These are phyloP conservation scores for Malurus cyaneus DNA, from an alignment of 2,113 vertebrate genomes.

Conservation along the genomic window DNA sequence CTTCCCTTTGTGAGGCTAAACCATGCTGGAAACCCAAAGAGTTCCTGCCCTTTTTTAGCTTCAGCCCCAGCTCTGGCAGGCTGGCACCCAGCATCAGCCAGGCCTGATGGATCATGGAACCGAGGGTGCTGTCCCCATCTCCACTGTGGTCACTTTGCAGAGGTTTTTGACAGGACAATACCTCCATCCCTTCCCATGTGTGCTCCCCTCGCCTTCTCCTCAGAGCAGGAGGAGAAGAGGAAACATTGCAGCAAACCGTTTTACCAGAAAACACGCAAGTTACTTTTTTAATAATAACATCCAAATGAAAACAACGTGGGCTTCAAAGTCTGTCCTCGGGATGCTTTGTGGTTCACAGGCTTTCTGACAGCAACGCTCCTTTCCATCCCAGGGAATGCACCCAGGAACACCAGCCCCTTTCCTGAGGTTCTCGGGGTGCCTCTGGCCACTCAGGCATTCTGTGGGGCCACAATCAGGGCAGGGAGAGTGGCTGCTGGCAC, in stretches of 20 bases:
- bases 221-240: neutral
- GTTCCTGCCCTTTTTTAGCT: neutral
- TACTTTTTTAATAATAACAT: neutral
- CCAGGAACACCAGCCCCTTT: neutral
- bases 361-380: neutral
- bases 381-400: fast-evolving
- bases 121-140: fast-evolving
- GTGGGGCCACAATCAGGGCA: fast-evolving
- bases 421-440: fast-evolving
- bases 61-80: neutral
- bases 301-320: slow-evolving; percentile 42
- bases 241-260: neutral
- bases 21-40: neutral
- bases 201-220: fast-evolving
- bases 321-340: neutral
- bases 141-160: neutral
- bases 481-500: neutral
- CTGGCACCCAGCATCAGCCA: neutral
- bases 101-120: neutral
- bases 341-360: neutral
- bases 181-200: neutral
- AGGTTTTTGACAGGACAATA: neutral
- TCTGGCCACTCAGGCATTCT: fast-evolving
- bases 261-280: slow-evolving; percentile 46
- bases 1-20: neutral